These are phyloP conservation scores for Rhamphomyia laevipes DNA, from an alignment of 2,888 invertebrate genomes.

Conservation along the genomic window DNA sequence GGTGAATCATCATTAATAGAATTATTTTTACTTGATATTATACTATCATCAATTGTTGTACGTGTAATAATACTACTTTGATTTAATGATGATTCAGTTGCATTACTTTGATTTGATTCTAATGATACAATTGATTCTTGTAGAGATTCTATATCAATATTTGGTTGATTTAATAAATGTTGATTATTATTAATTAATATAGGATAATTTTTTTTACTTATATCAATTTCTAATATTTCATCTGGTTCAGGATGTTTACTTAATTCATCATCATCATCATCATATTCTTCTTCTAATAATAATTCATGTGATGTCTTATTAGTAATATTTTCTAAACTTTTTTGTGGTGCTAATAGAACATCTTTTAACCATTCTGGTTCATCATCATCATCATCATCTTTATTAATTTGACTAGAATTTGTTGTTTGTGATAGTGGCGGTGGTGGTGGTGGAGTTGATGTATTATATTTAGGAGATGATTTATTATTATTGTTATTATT, in stretches of 20 bases:
- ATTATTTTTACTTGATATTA: constrained; percentile 36
- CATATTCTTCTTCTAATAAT: neutral
- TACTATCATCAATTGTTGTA: constrained; percentile 37
- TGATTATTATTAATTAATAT: constrained; percentile 12
- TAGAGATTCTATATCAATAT: constrained; percentile 25
- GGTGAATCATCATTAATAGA: constrained; percentile 28
- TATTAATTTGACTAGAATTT: constrained; percentile 12
- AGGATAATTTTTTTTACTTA: neutral
- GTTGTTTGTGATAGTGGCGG: constrained; percentile 30
- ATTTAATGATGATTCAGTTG: constrained; percentile 19
- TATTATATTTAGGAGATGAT: neutral
- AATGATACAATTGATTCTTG: constrained; percentile 36
- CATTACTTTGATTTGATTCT: constrained; percentile 32
- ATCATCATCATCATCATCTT: constrained; percentile 32
- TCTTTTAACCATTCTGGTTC: constrained; percentile 47
- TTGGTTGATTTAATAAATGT: constrained; percentile 14
- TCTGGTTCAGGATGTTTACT: neutral
- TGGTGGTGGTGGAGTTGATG: constrained; percentile 18
- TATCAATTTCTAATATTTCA: neutral
- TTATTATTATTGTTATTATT: neutral
- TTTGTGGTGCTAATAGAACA: constrained; percentile 44
- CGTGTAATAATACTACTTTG: constrained; percentile 27
- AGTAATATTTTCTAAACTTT: constrained; percentile 29
- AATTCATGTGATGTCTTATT: constrained; percentile 5
- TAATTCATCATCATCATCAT: constrained; percentile 1